These are phyloP conservation scores for Dugesia japonica DNA, from an alignment of 2,888 invertebrate genomes.

Conservation along the genomic window DNA sequence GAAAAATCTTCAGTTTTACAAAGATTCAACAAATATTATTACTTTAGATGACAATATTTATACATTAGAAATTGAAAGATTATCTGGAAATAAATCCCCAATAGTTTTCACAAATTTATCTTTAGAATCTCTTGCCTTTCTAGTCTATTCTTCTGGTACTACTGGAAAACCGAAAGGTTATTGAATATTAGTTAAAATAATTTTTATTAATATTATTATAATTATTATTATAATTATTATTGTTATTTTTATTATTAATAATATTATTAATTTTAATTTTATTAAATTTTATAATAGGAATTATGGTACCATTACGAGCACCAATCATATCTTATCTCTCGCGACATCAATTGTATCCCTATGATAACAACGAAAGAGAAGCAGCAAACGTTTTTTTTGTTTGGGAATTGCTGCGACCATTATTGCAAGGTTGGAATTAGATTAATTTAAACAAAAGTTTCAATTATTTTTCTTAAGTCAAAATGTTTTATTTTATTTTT, in stretches of 20 bases:
- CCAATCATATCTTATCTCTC: constrained; percentile 47
- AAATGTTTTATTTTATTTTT: no score
- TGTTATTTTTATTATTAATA: no score
- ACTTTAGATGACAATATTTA: constrained; percentile 37
- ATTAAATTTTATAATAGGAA: constrained; percentile 39
- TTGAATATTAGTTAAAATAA: background rate
- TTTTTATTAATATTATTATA: background rate
- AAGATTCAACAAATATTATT: constrained; percentile 34
- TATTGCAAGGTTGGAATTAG: constrained; percentile 42
- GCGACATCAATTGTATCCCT: constrained; percentile 45
- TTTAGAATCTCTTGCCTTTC: constrained; percentile 46
- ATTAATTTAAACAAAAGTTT: background rate
- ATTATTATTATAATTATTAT: no score
- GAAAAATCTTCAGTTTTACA: constrained; percentile 34
- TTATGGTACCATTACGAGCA: constrained; percentile 47
- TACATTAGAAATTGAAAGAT: constrained; percentile 37
- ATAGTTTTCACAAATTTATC: constrained; percentile 31
- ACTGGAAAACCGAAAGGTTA: constrained; percentile 49
- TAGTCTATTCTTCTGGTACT: constrained; percentile 49
- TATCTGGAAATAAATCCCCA: background rate
- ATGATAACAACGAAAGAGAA: constrained; percentile 42
- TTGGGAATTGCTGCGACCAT: constrained; percentile 48
- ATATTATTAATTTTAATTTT: no score
- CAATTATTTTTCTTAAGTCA: no score
- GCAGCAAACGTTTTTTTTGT: constrained; percentile 49